These are phyloP conservation scores for Punctoribates punctum DNA, from an alignment of 2,888 invertebrate species.

Conservation along the genomic window DNA sequence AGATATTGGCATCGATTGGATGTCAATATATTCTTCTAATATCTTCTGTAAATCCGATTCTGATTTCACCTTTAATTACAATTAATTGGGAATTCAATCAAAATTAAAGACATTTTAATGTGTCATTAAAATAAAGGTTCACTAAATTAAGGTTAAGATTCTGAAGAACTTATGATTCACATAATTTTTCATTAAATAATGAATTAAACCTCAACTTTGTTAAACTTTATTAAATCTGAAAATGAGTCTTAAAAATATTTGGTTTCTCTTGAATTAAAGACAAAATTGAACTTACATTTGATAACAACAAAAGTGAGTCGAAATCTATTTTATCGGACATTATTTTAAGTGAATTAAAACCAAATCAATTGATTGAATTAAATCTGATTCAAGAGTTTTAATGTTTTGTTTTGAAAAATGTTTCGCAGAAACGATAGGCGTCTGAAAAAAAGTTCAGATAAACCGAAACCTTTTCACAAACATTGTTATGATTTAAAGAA, in stretches of 20 bases:
- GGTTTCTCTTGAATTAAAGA: background rate
- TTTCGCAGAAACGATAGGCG: too few species aligned
- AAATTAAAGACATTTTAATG: background rate
- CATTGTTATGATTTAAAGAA: too few species aligned
- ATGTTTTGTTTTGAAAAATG: too few species aligned
- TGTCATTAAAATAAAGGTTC: background rate
- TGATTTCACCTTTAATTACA: background rate
- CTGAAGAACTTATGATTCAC: too few species aligned
- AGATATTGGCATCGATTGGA: background rate
- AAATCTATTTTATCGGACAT: background rate
- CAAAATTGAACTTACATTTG: background rate
- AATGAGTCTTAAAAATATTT: background rate
- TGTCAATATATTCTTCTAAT: background rate
- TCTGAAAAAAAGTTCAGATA: too few species aligned
- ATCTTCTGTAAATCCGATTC: background rate
- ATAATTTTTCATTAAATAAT: too few species aligned
- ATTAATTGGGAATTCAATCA: too few species aligned
- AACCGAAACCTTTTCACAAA: too few species aligned
- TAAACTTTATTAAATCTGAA: background rate
- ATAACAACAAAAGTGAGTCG: background rate
- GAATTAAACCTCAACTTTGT: too few species aligned
- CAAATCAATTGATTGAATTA: too few species aligned
- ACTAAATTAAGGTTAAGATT: too few species aligned
- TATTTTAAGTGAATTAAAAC: background rate
- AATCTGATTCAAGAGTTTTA: too few species aligned